Evolutionary conservation across 2,797 vertebrate genomes (phyloP).

Genomic region (Acanthornis magna): DNA sequence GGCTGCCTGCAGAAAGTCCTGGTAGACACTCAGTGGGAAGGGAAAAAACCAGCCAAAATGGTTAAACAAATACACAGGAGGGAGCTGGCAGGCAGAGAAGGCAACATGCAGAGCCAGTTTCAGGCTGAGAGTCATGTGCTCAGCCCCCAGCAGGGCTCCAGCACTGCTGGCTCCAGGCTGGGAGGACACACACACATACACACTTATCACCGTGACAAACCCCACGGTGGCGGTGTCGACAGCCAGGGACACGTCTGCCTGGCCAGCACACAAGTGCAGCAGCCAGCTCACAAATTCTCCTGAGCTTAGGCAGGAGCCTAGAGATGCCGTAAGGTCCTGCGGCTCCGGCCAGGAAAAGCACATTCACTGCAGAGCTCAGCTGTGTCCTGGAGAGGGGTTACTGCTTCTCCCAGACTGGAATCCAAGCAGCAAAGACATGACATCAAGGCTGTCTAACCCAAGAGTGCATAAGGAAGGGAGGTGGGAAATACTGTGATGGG

Average conservation of each 20-base stretch:
- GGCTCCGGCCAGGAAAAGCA: not conserved
- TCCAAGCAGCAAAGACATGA: not conserved
- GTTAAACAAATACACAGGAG: slow-evolving; percentile 48
- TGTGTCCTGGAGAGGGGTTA: not conserved
- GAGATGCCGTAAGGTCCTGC: accelerated
- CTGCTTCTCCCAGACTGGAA: not conserved
- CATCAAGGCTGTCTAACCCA: not conserved
- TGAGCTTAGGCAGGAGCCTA: not conserved
- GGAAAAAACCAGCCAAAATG: not conserved
- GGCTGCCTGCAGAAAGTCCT: not conserved
- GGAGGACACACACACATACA: not conserved
- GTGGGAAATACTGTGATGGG: not conserved
- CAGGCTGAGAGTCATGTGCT: slow-evolving; percentile 43
- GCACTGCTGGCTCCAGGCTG: not conserved
- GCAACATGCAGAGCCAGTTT: not conserved
- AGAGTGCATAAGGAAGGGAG: not conserved
- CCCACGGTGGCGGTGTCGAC: accelerated
- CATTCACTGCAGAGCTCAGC: not conserved
- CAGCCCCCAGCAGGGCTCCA: not conserved
- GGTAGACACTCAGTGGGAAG: slow-evolving; percentile 7
- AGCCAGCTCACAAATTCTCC: not conserved
- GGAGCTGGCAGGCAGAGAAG: slow-evolving; percentile 35
- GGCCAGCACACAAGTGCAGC: not conserved
- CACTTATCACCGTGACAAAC: not conserved
- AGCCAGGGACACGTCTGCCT: not conserved